phyloP scores from a whole-genome alignment of 2,113 vertebrate species.

The Fulmarus glacialis region DNA sequence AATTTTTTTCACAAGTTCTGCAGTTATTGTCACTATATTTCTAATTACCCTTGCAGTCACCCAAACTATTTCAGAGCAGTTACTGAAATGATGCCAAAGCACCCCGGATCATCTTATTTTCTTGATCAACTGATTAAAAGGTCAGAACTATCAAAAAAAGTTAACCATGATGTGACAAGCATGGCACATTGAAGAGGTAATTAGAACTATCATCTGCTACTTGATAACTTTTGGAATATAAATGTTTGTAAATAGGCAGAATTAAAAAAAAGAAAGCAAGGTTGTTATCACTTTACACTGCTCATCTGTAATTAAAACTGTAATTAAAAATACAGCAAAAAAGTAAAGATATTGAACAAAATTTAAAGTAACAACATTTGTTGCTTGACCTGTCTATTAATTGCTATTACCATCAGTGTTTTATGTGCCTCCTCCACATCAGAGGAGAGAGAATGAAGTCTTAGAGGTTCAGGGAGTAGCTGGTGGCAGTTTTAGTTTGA shows the following conservation, averaged over 20 bases:
- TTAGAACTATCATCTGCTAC: constrained; percentile 1
- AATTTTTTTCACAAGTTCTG: constrained; percentile 49
- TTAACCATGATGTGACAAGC: background rate
- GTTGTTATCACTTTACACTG: background rate
- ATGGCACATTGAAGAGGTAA: background rate
- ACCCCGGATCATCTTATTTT: background rate
- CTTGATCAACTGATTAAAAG: constrained; percentile 21
- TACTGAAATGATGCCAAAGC: constrained; percentile 13
- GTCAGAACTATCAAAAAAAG: background rate
- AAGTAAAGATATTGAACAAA: background rate
- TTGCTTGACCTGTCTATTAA: background rate
- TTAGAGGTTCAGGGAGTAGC: background rate
- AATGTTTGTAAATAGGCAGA: background rate
- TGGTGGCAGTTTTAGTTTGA: background rate
- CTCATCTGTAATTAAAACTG: constrained; percentile 17
- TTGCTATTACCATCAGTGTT: background rate
- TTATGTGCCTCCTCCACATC: background rate
- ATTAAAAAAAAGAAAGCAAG: background rate
- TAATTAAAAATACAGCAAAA: background rate
- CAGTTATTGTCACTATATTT: constrained; percentile 47
- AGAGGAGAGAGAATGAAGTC: background rate
- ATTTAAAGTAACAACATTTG: background rate
- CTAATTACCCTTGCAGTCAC: constrained; percentile 56
- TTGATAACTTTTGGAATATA: constrained; percentile 5
- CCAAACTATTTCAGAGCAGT: constrained; percentile 34